phyloP scores from a whole-genome alignment of 2,797 vertebrate genomes.

The Myotis pilosus region DNA sequence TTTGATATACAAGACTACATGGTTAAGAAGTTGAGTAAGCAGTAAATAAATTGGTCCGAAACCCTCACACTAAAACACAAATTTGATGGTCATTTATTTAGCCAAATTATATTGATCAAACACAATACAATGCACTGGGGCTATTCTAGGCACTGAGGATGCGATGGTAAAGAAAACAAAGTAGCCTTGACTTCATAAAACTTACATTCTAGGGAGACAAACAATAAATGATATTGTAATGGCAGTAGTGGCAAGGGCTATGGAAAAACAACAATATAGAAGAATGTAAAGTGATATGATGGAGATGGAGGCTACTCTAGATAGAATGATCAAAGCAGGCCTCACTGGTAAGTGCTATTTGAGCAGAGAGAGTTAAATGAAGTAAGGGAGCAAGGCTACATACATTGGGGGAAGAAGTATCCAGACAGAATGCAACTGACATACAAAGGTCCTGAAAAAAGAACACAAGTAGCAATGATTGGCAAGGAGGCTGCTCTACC shows the following conservation, averaged over 20 bases:
- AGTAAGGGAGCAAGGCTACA: neutral
- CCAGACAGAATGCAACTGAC: neutral
- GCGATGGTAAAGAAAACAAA: neutral
- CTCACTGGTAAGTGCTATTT: neutral
- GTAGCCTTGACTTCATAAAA: neutral
- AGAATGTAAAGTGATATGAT: neutral
- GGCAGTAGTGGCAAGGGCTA: neutral
- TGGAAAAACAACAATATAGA: neutral
- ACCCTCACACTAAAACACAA: conserved; percentile 17
- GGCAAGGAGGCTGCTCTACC: neutral
- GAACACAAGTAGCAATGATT: neutral
- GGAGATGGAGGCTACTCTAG: neutral
- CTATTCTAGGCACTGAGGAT: neutral
- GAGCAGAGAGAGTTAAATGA: neutral
- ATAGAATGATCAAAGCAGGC: neutral
- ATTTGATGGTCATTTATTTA: neutral
- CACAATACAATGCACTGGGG: neutral
- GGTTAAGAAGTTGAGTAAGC: conserved; percentile 3
- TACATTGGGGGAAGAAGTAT: neutral
- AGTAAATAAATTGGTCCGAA: neutral
- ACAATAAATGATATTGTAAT: neutral
- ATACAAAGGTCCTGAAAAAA: neutral
- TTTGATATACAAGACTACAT: neutral
- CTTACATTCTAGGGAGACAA: neutral
- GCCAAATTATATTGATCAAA: conserved; percentile 5